These are phyloP conservation scores for Lutraria lutraria DNA, from an alignment of 2,888 invertebrate genomes.

Conservation along the genomic window DNA sequence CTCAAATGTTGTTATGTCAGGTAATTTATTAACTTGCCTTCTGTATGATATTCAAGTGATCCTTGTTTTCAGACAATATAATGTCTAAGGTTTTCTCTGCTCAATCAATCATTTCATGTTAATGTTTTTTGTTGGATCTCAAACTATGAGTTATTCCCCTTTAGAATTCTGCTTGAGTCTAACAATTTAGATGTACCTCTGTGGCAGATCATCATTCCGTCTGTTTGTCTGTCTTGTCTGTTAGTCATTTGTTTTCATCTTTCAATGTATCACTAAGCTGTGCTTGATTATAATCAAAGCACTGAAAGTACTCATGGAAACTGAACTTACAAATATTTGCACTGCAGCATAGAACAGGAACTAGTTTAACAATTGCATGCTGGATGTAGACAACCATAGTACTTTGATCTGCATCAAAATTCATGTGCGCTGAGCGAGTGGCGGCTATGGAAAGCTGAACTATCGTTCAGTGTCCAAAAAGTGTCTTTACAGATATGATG, in stretches of 20 bases:
- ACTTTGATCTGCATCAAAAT: no score
- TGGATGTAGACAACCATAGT: no score
- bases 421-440: no score
- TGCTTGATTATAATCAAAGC: background rate
- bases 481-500: no score
- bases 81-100: slow-evolving; percentile 4
- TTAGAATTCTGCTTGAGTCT: background rate
- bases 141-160: background rate
- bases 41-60: slow-evolving; percentile 13
- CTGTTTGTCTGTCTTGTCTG: background rate
- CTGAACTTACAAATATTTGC: no score
- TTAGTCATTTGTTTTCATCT: background rate
- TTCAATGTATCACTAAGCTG: background rate
- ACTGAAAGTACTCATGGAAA: no score
- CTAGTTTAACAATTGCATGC: no score
- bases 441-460: no score
- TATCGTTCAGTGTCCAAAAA: no score
- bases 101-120: background rate
- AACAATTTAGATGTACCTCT: background rate
- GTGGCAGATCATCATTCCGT: background rate
- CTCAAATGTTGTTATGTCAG: slow-evolving; percentile 1
- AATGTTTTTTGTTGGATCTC: slow-evolving; percentile 7
- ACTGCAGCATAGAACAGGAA: no score
- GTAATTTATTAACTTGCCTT: slow-evolving; percentile 10
- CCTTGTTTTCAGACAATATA: background rate